Percentiles rank a stretch among this genome's conserved stretches.
Conservation (phyloP, 2,797 vertebrate species). For the Rallus crepitans region DNA sequence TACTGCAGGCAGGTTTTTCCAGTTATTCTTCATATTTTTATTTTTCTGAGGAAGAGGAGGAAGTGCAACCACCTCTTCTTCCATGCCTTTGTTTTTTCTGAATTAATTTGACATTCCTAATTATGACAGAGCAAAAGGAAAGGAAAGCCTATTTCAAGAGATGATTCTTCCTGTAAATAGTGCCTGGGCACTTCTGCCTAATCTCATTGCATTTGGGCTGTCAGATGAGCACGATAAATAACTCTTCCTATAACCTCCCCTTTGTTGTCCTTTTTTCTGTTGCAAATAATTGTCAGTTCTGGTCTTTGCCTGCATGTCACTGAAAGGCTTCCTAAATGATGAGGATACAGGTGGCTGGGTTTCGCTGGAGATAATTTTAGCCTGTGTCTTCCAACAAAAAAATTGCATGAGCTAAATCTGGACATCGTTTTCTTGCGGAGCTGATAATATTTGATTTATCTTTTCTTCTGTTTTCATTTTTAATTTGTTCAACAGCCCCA, state of each 20-base stretch:
- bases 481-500: neutral
- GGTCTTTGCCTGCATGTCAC: neutral
- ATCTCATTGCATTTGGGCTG: conserved; percentile 16
- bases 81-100: neutral
- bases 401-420: neutral
- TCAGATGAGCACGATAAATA: neutral
- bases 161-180: conserved; percentile 1
- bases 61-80: neutral
- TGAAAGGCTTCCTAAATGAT: neutral
- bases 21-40: neutral
- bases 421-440: neutral
- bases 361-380: neutral
- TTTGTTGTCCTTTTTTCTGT: neutral
- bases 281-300: conserved; percentile 14
- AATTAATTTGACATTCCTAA: conserved; percentile 6
- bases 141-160: conserved; percentile 4
- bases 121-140: conserved; percentile 6
- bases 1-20: neutral
- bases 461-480: neutral
- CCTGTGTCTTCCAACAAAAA: neutral
- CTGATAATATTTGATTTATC: neutral
- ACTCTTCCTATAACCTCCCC: fast-evolving
- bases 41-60: neutral
- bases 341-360: neutral
- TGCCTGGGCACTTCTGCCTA: conserved; percentile 16